Base-by-base conservation (phyloP, 2,888 invertebrate genomes). In the Drosophila prolongata region DNA sequence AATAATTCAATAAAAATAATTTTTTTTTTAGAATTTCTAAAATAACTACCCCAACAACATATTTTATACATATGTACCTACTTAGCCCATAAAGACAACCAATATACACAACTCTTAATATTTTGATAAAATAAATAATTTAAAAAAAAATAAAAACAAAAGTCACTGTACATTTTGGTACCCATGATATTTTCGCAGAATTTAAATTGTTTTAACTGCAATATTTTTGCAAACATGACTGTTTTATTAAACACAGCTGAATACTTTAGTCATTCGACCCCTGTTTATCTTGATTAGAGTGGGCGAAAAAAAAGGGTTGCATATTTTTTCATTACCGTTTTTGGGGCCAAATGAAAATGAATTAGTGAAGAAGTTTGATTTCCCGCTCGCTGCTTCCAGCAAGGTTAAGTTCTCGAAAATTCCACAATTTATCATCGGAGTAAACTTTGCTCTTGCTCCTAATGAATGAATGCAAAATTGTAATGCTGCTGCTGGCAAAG, bases 401-500 rank as follows among this genome's bases (percentile, higher is more conserved):
- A 43, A 72, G 73, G 68, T 67, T 58, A 65, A 74, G 62, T 68
- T 73, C 68, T 68, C 55, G 71, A 75, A 80, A 76, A 80, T 76
- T 83, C 69, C 69, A 55, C 65, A 83, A 85, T 85, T 85, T 87
- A 85, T 85, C 88, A 85, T 85, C 66, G 37, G 14, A 27, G 47
- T 34, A 79, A 84, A 78, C 58, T 87, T 73, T 68, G 60, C 30
- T 44, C 10, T 30, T 3, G 54, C 57, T 58, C 47, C 84, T 87
- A 83, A 83, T 83, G 87, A 87, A 77, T 73, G 78, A 79, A 87
- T 87, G 87, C 78, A 84, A 83, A 87, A 87, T 81, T 76, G 78
- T 83, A 83, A 86, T 83, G 79, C 79, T 77, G 77, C 80, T 56
- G 35, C 38, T 79, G 83, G 78, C 76, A 64, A 61, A 72, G 66